These are phyloP conservation scores for Emmelina monodactyla DNA, from an alignment of 2,888 invertebrate species.

Conservation along the genomic window DNA sequence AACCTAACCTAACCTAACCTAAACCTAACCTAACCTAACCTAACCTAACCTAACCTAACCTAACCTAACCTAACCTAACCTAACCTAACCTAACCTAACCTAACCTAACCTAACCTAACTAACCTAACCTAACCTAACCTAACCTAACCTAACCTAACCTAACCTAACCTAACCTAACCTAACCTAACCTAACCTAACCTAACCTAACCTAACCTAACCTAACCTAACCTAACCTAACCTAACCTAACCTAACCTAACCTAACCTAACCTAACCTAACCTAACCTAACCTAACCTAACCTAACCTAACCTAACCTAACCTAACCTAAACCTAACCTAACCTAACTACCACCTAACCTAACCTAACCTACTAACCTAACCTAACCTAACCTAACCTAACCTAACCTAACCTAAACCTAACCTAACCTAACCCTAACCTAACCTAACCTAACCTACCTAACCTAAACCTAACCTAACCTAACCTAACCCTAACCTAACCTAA, in stretches of 20 bases:
- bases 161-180: conserved; percentile 1
- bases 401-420: neutral
- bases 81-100: conserved; percentile 1
- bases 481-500: conserved; percentile 1
- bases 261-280: neutral
- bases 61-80: conserved; percentile 1
- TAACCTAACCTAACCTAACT: neutral
- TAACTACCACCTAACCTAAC: conserved; percentile 1
- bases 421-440: neutral
- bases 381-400: conserved; percentile 1
- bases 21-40: conserved; percentile 1
- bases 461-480: too few species aligned
- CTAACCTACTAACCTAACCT: conserved; percentile 1
- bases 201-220: conserved; percentile 1
- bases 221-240: conserved; percentile 1
- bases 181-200: conserved; percentile 1
- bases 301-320: conserved; percentile 1
- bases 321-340: neutral
- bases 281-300: conserved; percentile 1
- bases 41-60: conserved; percentile 1
- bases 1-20: conserved; percentile 1
- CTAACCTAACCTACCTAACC: neutral
- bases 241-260: conserved; percentile 1
- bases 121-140: conserved; percentile 1
- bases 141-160: conserved; percentile 1